phyloP scores from a whole-genome alignment of 2,113 vertebrate species.

The Naja naja region DNA sequence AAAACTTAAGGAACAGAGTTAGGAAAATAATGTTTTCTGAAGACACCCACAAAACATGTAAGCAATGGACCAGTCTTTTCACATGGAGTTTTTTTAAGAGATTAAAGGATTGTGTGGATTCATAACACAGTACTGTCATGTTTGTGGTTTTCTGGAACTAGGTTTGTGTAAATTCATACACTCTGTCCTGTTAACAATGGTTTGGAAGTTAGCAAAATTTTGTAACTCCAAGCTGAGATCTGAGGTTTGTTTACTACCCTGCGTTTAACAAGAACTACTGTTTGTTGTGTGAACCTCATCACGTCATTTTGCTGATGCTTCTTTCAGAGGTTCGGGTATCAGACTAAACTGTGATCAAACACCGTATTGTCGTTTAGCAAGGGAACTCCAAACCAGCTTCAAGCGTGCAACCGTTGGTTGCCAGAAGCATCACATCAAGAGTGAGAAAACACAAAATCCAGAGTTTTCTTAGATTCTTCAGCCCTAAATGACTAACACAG shows the following conservation, averaged over 20 bases:
- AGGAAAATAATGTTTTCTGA: not conserved
- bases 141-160: not conserved
- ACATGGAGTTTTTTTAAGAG: not conserved
- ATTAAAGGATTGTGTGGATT: not conserved
- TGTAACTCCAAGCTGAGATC: not conserved
- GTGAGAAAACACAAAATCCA: not conserved
- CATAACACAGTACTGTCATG: not conserved
- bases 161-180: not conserved
- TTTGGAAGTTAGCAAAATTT: not conserved
- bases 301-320: not conserved
- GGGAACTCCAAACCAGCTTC: not conserved
- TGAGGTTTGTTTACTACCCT: not conserved
- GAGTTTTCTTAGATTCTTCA: not conserved
- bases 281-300: not conserved
- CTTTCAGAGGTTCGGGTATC: not conserved
- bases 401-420: not conserved
- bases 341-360: not conserved
- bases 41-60: not conserved
- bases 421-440: not conserved
- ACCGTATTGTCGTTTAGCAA: not conserved
- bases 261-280: not conserved
- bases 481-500: not conserved
- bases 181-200: not conserved
- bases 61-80: not conserved
- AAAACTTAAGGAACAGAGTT: not conserved